Evolutionary conservation across 1,140 invertebrate genomes (phyloP).

Genomic region (Lanistes nyassanus): DNA sequence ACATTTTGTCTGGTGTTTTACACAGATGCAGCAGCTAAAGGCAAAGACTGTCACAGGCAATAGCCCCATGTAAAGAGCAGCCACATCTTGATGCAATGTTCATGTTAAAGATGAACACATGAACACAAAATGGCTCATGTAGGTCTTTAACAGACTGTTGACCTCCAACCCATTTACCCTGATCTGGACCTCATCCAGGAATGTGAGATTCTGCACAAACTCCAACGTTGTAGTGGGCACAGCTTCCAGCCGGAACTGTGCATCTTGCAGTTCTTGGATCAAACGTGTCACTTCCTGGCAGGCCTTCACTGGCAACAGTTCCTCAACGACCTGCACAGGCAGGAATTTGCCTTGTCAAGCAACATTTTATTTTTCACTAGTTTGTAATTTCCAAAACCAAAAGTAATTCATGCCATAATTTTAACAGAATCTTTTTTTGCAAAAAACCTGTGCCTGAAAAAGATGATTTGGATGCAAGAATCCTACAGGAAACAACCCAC

Average conservation of each 20-base stretch:
- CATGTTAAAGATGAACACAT: background rate
- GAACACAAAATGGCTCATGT: background rate
- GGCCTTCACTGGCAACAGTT: slow-evolving; percentile 70
- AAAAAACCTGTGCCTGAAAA: no score
- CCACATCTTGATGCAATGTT: no score
- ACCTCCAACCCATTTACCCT: slow-evolving; percentile 66
- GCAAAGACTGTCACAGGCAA: background rate
- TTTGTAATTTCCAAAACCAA: background rate
- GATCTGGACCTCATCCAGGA: slow-evolving; percentile 74
- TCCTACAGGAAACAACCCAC: no score
- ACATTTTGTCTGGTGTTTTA: no score
- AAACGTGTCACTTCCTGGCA: slow-evolving; percentile 72
- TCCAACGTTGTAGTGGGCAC: slow-evolving; percentile 74
- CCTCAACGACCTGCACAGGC: slow-evolving; percentile 58
- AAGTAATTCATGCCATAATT: background rate
- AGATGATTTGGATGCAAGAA: no score
- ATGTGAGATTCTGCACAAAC: slow-evolving; percentile 76
- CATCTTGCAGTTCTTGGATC: slow-evolving; percentile 72
- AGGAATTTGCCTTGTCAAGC: background rate
- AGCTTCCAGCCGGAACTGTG: slow-evolving; percentile 73
- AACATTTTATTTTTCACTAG: no score
- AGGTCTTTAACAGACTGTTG: background rate
- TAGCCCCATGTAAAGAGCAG: background rate
- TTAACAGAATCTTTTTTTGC: background rate
- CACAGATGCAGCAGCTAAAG: no score